Evolutionary conservation across 1,140 invertebrate species (phyloP).

Genomic region (Stegodyphus dumicola): DNA sequence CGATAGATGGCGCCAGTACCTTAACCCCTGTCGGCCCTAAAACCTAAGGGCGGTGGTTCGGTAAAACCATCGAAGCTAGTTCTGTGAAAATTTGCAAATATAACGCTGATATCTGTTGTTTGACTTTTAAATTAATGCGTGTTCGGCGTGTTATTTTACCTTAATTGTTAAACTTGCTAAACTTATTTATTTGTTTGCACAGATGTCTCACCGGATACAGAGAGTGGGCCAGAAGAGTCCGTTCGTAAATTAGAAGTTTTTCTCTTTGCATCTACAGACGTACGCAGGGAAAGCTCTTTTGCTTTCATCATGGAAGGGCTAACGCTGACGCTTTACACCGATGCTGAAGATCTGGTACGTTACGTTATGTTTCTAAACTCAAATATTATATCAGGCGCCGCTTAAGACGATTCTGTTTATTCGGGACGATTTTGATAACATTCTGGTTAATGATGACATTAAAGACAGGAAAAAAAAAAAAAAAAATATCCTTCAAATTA

Average conservation of each 20-base stretch:
- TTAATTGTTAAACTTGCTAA: too few species aligned
- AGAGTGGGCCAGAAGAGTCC: conserved; percentile 71
- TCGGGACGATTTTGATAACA: background rate
- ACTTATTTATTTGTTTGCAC: background rate
- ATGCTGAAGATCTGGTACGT: conserved; percentile 75
- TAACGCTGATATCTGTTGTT: too few species aligned
- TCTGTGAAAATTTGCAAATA: too few species aligned
- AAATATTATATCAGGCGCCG: too few species aligned
- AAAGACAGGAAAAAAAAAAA: background rate
- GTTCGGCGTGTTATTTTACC: too few species aligned
- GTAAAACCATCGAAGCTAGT: too few species aligned
- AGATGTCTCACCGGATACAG: conserved; percentile 64
- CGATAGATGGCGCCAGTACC: too few species aligned
- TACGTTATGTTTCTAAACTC: too few species aligned
- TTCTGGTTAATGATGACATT: background rate
- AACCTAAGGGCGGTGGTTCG: too few species aligned
- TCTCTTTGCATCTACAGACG: conserved; percentile 76
- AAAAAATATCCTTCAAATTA: background rate
- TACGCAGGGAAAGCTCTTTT: conserved; percentile 73
- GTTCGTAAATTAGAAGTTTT: conserved; percentile 81
- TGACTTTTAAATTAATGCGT: too few species aligned
- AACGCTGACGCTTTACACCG: conserved; percentile 78
- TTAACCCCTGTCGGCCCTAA: too few species aligned
- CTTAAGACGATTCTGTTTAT: background rate
- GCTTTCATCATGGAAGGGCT: conserved; percentile 78